phyloP scores from a whole-genome alignment of 1,140 invertebrate species.

The Heliconius hermathena region DNA sequence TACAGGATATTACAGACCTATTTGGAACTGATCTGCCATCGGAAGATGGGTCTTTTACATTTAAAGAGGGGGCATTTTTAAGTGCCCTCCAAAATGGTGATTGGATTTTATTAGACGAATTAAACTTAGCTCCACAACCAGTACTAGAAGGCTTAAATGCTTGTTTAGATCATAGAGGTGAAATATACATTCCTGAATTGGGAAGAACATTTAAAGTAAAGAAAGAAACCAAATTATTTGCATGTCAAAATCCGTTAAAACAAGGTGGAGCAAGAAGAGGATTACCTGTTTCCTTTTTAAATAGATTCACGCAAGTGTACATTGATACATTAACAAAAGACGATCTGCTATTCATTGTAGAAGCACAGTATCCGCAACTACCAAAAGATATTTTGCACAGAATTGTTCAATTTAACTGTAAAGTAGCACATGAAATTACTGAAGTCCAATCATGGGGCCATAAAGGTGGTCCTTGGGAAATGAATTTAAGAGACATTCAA shows the following conservation, averaged over 20 bases:
- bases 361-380: constrained; percentile 82
- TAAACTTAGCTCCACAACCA: constrained; percentile 99
- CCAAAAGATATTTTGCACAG: constrained; percentile 83
- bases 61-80: constrained; percentile 97
- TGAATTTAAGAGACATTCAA: constrained; percentile 97
- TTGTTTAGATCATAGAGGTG: constrained; percentile 98
- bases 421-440: constrained; percentile 85
- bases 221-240: constrained; percentile 93
- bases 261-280: constrained; percentile 98
- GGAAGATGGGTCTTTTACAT: constrained; percentile 96
- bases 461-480: constrained; percentile 95
- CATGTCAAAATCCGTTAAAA: constrained; percentile 98
- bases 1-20: constrained; percentile 96
- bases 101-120: constrained; percentile 99
- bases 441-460: constrained; percentile 86
- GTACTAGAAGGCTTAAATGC: constrained; percentile 99
- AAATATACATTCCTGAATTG: constrained; percentile 97
- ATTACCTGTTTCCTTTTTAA: constrained; percentile 97
- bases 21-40: constrained; percentile 99
- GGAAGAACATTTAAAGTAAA: constrained; percentile 92
- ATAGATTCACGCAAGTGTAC: constrained; percentile 98
- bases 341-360: constrained; percentile 88
- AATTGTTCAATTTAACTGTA: constrained; percentile 92
- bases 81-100: constrained; percentile 94
- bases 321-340: constrained; percentile 89